A percentile compares a stretch with the other conserved stretches of the same genome.
Conservation (phyloP, 2,888 invertebrate species). For the Sesia apiformis region DNA sequence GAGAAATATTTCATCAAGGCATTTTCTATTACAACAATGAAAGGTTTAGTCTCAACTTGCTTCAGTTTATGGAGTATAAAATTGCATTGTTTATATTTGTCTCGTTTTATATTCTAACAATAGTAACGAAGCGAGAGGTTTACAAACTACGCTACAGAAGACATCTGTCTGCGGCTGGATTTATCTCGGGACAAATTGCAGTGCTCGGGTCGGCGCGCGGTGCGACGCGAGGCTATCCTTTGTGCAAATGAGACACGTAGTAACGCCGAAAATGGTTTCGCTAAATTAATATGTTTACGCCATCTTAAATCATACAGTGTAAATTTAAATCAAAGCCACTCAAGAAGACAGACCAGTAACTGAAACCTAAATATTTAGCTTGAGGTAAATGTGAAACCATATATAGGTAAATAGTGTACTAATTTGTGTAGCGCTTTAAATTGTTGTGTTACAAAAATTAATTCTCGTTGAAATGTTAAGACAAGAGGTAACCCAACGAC, state of each 20-base stretch:
- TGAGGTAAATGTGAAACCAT: too few relatives aligned
- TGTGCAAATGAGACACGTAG: constrained; percentile 57
- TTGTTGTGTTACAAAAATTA: too few relatives aligned
- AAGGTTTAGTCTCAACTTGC: not conserved
- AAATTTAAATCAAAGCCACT: not conserved
- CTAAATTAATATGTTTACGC: constrained; percentile 49
- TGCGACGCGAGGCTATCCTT: constrained; percentile 26
- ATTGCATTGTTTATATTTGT: constrained; percentile 1
- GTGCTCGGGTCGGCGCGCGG: constrained; percentile 16
- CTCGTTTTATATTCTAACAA: constrained; percentile 4
- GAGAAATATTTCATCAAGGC: not conserved
- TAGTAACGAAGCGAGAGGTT: constrained; percentile 23
- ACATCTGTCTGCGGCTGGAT: constrained; percentile 61
- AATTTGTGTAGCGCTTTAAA: too few relatives aligned
- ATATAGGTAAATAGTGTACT: too few relatives aligned
- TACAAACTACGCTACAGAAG: constrained; percentile 38
- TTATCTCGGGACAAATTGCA: constrained; percentile 67
- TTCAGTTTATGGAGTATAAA: not conserved
- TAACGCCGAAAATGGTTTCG: constrained; percentile 45
- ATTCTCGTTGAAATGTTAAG: too few relatives aligned
- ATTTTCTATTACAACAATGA: not conserved
- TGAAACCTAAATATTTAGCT: too few relatives aligned
- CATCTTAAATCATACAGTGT: constrained; percentile 19
- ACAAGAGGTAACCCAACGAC: too few relatives aligned
- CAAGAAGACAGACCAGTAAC: too few relatives aligned